Conservation (phyloP, 2,888 invertebrate species). For the Drosophila acutilabella region DNA sequence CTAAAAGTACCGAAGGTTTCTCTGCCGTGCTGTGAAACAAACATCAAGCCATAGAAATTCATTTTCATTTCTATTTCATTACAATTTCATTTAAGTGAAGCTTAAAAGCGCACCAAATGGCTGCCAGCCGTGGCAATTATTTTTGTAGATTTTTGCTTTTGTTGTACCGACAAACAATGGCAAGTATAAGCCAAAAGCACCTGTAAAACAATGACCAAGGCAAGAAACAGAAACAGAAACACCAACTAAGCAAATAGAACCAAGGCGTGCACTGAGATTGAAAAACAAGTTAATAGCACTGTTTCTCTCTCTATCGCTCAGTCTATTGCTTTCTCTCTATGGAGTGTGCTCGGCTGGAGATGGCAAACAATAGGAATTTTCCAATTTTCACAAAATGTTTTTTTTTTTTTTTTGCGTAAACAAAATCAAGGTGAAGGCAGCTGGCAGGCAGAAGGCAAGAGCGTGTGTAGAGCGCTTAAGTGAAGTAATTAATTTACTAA, state of each 20-base stretch:
- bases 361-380: constrained; percentile 70
- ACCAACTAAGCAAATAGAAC: constrained; percentile 59
- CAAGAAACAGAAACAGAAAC: constrained; percentile 45
- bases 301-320: constrained; percentile 19
- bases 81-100: constrained; percentile 80
- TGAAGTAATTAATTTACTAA: constrained; percentile 77
- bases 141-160: constrained; percentile 73
- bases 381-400: constrained; percentile 64
- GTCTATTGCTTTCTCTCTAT: constrained; percentile 4
- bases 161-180: constrained; percentile 61
- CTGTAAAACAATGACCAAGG: constrained; percentile 73
- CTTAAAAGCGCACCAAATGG: constrained; percentile 79
- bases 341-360: constrained; percentile 13
- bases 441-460: constrained; percentile 16
- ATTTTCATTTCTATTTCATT: constrained; percentile 75
- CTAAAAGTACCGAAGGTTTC: constrained; percentile 1
- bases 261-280: constrained; percentile 71
- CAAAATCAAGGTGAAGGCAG: constrained; percentile 62
- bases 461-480: constrained; percentile 57
- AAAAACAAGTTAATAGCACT: constrained; percentile 79
- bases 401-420: constrained; percentile 54
- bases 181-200: constrained; percentile 69
- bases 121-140: constrained; percentile 78
- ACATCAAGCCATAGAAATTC: constrained; percentile 78
- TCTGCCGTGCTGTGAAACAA: constrained; percentile 43